These are phyloP conservation scores for Apodemia hepburni DNA, from an alignment of 2,888 invertebrate genomes.

Conservation along the genomic window DNA sequence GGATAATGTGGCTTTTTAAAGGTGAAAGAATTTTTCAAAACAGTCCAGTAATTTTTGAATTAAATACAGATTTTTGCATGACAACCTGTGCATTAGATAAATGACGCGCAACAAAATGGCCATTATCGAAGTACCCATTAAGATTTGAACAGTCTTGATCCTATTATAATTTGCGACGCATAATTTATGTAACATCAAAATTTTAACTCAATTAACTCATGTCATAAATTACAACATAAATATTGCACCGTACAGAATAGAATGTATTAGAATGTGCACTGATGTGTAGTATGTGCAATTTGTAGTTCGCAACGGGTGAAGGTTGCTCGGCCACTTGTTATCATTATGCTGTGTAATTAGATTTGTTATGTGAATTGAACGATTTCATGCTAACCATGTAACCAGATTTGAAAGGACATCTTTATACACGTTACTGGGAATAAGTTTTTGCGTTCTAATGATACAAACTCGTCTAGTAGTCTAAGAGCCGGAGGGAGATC, in stretches of 20 bases:
- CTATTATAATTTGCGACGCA: constrained; percentile 5
- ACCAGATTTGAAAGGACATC: background rate
- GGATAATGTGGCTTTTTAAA: too few relatives aligned
- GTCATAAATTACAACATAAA: constrained; percentile 19
- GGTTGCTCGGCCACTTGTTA: constrained; percentile 21
- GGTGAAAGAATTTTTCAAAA: too few relatives aligned
- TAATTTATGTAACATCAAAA: constrained; percentile 5
- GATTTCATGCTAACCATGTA: background rate
- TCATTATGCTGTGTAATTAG: constrained; percentile 19
- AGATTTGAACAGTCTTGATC: background rate
- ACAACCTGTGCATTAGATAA: too few relatives aligned
- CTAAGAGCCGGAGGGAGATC: too few relatives aligned
- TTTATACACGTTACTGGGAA: background rate
- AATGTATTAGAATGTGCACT: constrained; percentile 29
- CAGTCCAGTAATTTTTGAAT: too few relatives aligned
- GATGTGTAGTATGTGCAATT: constrained; percentile 21
- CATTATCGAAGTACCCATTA: too few relatives aligned
- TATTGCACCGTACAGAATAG: constrained; percentile 26
- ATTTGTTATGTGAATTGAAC: constrained; percentile 19
- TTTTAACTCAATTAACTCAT: constrained; percentile 15
- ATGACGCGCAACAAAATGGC: too few relatives aligned
- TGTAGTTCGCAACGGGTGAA: constrained; percentile 26
- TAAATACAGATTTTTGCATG: too few relatives aligned
- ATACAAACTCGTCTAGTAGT: too few relatives aligned
- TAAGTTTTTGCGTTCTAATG: too few relatives aligned